A percentile compares a stretch with the other conserved stretches of the same genome.
phyloP scores from a whole-genome alignment of 2,888 invertebrate genomes.

The Agrenia bidenticulata region DNA sequence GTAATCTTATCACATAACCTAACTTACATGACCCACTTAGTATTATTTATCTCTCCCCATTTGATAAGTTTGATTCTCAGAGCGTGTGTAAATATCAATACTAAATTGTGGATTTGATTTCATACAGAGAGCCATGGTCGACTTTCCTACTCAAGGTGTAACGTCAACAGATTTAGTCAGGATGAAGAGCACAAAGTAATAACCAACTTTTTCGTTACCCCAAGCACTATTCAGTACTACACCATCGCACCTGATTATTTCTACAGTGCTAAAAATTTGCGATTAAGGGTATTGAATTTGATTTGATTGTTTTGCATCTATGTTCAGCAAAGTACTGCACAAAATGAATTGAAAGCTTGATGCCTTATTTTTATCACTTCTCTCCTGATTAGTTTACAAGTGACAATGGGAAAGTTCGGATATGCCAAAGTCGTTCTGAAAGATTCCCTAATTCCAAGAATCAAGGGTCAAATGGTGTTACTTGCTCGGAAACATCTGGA shows the following conservation, averaged over 20 bases:
- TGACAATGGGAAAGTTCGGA: constrained; percentile 45
- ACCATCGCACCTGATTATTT: constrained; percentile 50
- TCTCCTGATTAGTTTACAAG: constrained; percentile 45
- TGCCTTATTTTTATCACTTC: neutral
- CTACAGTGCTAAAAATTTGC: constrained; percentile 44
- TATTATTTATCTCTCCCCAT: neutral
- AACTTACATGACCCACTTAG: neutral
- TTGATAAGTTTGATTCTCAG: neutral
- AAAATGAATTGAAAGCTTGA: too few species aligned
- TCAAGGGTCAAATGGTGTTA: constrained; percentile 23
- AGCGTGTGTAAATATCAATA: neutral
- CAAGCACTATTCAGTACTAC: constrained; percentile 46
- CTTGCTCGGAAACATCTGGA: constrained; percentile 42
- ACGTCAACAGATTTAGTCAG: constrained; percentile 38
- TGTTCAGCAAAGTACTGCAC: too few species aligned
- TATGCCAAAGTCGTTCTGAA: constrained; percentile 40
- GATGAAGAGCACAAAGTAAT: constrained; percentile 34
- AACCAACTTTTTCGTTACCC: constrained; percentile 33
- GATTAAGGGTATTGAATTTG: constrained; percentile 42
- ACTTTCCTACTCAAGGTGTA: constrained; percentile 42
- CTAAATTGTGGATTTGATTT: constrained; percentile 3
- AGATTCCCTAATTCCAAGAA: constrained; percentile 35
- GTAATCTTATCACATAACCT: constrained; percentile 23
- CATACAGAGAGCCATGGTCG: constrained; percentile 32
- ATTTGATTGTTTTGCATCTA: neutral